Evolutionary conservation across 2,888 invertebrate species (phyloP).

Genomic region (Archips crataeganus): DNA sequence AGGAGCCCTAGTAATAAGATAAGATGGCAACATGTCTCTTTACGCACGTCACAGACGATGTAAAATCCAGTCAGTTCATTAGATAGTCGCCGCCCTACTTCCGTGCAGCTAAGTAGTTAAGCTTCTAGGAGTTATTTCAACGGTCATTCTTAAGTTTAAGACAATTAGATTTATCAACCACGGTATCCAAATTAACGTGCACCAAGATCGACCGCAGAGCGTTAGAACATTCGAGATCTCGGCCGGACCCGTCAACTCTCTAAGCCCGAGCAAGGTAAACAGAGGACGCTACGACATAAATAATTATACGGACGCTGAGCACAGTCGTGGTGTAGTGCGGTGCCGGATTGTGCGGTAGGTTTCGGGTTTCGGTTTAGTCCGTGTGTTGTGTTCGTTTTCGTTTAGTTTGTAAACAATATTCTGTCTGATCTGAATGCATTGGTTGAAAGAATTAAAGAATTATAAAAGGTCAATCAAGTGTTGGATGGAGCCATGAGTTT

Average conservation of each 20-base stretch:
- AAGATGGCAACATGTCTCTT: too few relatives aligned
- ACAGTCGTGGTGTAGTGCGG: slow-evolving; percentile 44
- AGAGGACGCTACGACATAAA: slow-evolving; percentile 60
- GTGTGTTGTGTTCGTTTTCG: background rate
- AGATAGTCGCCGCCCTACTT: too few relatives aligned
- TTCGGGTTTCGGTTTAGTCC: background rate
- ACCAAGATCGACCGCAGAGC: slow-evolving; percentile 17
- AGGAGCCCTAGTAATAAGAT: too few relatives aligned
- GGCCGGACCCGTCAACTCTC: slow-evolving; percentile 36
- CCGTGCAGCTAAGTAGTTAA: too few relatives aligned
- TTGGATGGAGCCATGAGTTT: too few relatives aligned
- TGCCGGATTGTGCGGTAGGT: background rate
- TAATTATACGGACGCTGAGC: slow-evolving; percentile 68
- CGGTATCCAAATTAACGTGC: slow-evolving; percentile 4
- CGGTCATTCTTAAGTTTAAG: background rate
- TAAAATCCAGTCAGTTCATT: too few relatives aligned
- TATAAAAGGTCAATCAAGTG: too few relatives aligned
- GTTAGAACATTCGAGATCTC: slow-evolving; percentile 18
- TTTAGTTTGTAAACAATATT: background rate
- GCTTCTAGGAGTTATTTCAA: too few relatives aligned
- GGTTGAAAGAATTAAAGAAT: too few relatives aligned
- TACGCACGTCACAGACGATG: too few relatives aligned
- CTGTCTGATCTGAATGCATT: too few relatives aligned
- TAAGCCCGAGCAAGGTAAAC: slow-evolving; percentile 47
- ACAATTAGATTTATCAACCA: slow-evolving; percentile 6